Evolutionary conservation across 2,888 invertebrate genomes (phyloP).

Genomic region (Trissoscelio sp.): DNA sequence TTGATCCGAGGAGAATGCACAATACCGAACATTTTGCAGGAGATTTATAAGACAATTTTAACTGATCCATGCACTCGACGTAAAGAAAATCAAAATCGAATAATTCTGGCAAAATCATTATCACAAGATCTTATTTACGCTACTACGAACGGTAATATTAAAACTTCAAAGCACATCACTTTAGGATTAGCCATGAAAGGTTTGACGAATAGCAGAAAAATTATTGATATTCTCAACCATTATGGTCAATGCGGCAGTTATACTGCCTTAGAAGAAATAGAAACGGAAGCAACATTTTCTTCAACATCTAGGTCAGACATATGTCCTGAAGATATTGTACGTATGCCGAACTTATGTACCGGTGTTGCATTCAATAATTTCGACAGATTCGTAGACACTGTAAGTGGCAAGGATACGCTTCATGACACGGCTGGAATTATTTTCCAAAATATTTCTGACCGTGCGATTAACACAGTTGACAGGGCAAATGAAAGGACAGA

Average conservation of each 20-base stretch:
- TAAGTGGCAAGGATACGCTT: constrained; percentile 46
- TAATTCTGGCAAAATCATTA: background rate
- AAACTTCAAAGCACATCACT: constrained; percentile 13
- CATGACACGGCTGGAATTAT: constrained; percentile 28
- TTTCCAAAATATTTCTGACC: background rate
- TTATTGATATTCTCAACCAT: constrained; percentile 25
- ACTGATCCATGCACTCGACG: background rate
- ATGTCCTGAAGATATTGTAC: background rate
- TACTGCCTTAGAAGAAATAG: background rate
- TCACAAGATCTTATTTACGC: constrained; percentile 8
- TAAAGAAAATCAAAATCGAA: background rate
- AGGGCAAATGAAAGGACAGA: background rate
- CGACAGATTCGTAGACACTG: constrained; percentile 59
- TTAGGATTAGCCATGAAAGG: constrained; percentile 24
- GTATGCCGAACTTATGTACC: background rate
- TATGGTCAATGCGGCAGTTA: background rate
- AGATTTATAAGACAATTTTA: background rate
- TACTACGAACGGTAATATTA: background rate
- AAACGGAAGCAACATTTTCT: too few relatives aligned
- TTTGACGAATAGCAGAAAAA: constrained; percentile 46
- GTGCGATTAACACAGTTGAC: background rate
- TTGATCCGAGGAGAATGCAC: constrained; percentile 20
- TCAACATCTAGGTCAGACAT: constrained; percentile 59
- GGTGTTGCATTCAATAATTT: constrained; percentile 52
- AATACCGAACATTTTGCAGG: background rate